These are phyloP conservation scores for Junonia oenone DNA, from an alignment of 2,888 invertebrate species.

Conservation along the genomic window DNA sequence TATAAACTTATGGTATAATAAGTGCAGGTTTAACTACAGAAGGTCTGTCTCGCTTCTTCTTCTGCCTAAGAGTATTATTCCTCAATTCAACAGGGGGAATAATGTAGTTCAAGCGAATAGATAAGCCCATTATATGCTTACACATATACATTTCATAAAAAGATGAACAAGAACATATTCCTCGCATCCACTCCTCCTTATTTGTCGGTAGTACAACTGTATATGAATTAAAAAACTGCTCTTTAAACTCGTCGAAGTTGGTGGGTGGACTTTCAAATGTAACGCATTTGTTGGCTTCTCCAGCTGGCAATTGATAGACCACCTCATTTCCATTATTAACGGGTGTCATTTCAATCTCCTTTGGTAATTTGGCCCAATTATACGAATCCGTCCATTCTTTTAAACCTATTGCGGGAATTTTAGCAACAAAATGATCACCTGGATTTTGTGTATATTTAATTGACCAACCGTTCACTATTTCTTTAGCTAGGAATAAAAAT, in stretches of 20 bases:
- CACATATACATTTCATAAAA: conserved; percentile 9
- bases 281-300: not conserved
- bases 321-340: not conserved
- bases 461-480: conserved; percentile 21
- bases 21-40: conserved; percentile 5
- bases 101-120: conserved; percentile 24
- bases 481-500: conserved; percentile 26
- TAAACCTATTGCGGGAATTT: not conserved
- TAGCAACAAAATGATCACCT: not conserved
- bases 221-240: not conserved
- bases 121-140: conserved; percentile 6
- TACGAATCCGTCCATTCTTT: not conserved
- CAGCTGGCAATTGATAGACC: not conserved
- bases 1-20: conserved; percentile 5
- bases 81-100: conserved; percentile 21
- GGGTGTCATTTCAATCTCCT: not conserved
- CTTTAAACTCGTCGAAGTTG: not conserved
- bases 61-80: conserved; percentile 9
- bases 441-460: not conserved
- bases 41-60: conserved; percentile 10
- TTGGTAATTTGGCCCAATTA: not conserved
- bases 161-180: conserved; percentile 6
- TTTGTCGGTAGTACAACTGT: not conserved
- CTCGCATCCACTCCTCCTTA: conserved; percentile 6
- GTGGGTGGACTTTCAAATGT: not conserved